Evolutionary conservation across 2,113 vertebrate genomes (phyloP).

Genomic region (Corythaeola cristata): DNA sequence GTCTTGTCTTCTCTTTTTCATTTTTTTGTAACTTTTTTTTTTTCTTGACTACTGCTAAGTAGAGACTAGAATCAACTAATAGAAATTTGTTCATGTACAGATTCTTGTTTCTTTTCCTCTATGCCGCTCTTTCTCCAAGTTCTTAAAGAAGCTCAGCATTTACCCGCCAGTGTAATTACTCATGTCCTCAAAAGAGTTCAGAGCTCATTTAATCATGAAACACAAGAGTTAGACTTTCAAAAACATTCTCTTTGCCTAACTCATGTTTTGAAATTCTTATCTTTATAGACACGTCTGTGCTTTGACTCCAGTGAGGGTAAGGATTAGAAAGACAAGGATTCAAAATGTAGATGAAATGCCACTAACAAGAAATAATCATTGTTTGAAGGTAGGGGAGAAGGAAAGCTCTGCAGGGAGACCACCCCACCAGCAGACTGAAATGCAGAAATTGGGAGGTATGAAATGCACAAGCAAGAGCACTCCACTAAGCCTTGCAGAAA

Average conservation of each 20-base stretch:
- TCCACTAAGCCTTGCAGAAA: neutral
- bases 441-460: neutral
- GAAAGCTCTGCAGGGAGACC: neutral
- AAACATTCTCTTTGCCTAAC: neutral
- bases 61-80: neutral
- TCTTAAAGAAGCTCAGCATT: neutral
- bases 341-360: neutral
- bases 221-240: neutral
- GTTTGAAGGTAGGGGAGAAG: neutral
- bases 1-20: neutral
- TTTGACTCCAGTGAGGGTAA: neutral
- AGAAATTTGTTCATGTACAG: neutral
- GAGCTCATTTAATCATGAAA: slow-evolving; percentile 8
- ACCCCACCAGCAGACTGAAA: neutral
- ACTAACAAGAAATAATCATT: neutral
- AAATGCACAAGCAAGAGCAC: neutral
- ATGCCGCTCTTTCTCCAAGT: neutral
- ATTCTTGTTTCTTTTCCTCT: neutral
- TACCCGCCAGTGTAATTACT: neutral
- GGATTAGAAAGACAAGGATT: neutral
- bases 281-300: neutral
- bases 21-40: neutral
- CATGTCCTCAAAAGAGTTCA: neutral
- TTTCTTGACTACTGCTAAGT: neutral
- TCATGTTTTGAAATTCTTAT: slow-evolving; percentile 4